Evolutionary conservation across 1,140 invertebrate species (phyloP), one percentile per base, ranked within the genome.

Genomic region (Papilio machaon): DNA sequence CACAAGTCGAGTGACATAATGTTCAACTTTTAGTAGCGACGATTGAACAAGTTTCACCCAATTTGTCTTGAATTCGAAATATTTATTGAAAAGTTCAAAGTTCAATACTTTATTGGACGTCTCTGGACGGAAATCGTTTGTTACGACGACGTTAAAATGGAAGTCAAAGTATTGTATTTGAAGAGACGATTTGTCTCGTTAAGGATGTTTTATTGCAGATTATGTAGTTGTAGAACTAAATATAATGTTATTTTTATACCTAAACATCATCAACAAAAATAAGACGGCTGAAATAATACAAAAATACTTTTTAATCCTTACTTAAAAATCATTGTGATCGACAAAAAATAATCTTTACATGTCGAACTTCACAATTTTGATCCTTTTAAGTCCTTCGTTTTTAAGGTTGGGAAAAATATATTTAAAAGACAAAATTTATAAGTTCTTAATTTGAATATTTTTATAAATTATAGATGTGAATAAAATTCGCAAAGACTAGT

Each of bases 81-180:
- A 70, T 70, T 70, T 70, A 70, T 70, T 70, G 64, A 70, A 70
- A 35, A 70, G 64, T 70, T 70, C 64, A 38, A 70, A 70, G 64
- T 70, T 70, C 64, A 70, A 70, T 70, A 70, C 64, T 70, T 70
- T 70, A 70, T 70, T 70, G 64, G 64, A 70, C 64, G 64, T 35
- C 30, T 35, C 64, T 38, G 64, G 64, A 70, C 64, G 64, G 30
- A 70, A 23, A 70, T 70, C 64, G 64, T 70, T 70, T 70, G 64
- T 70, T 70, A 70, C 64, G 15, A 15, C 64, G 64, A 70, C 64
- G 64, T 70, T 64, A 64, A 64, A 64, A 64, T 64, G 60, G 10
- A 64, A 64, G 30, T 23, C 23, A 64, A 64, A 64, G 60, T 30
- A 23, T 30, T 64, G 60, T 64, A 64, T 30, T 58, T 30, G 60